A percentile compares a stretch with the other conserved stretches of the same genome.
These are phyloP conservation scores for Sylvilagus bachmani DNA, from an alignment of 2,113 vertebrate genomes.

Conservation along the genomic window DNA sequence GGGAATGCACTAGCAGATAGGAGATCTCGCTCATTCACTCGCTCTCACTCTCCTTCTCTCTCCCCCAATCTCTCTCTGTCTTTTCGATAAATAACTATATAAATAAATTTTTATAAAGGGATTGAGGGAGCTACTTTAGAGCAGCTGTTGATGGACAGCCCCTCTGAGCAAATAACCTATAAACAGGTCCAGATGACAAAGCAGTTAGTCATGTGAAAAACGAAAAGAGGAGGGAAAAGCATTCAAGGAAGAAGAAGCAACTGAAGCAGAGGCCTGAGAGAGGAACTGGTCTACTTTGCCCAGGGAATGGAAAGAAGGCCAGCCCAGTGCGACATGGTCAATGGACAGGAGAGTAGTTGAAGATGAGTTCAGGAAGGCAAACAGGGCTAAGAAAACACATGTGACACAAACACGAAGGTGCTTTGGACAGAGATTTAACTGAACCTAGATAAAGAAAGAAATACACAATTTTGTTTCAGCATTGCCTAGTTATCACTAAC, in stretches of 20 bases:
- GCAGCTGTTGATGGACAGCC: neutral
- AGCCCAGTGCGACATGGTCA: neutral
- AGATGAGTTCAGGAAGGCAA: neutral
- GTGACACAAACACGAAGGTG: neutral
- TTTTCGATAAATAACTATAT: no score
- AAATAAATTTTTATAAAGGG: no score
- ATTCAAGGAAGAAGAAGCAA: constrained; percentile 41
- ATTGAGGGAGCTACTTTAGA: neutral
- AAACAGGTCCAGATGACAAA: neutral
- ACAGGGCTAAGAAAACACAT: neutral
- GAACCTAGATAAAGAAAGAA: neutral
- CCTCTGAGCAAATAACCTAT: neutral
- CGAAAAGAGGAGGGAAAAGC: neutral
- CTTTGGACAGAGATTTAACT: constrained; percentile 21
- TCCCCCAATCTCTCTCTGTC: no score
- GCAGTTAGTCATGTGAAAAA: neutral
- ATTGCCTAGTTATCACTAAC: neutral
- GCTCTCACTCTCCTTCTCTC: no score
- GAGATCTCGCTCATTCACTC: no score
- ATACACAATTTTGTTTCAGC: neutral
- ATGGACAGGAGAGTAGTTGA: neutral
- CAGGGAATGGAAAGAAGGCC: neutral
- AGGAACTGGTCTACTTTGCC: neutral
- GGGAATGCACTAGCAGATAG: no score
- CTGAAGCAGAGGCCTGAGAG: neutral